Conservation (phyloP, 2,888 invertebrate species). For the Tuta absoluta region DNA sequence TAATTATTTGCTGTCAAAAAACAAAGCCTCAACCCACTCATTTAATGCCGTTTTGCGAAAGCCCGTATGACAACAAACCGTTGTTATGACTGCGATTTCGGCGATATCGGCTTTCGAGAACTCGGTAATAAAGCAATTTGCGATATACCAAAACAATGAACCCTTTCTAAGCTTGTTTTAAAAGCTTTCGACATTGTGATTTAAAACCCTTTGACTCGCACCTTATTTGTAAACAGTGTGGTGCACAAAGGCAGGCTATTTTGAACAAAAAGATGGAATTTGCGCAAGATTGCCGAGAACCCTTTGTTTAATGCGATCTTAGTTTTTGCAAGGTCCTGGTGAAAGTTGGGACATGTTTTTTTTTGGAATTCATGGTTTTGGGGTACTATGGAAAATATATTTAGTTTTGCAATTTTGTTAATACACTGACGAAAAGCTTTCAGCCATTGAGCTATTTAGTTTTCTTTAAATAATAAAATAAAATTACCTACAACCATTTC, state of each 20-base stretch:
- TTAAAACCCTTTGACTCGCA: constrained; percentile 79
- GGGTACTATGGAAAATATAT: constrained; percentile 5
- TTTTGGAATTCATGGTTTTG: not conserved
- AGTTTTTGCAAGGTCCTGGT: constrained; percentile 51
- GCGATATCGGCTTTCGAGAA: constrained; percentile 74
- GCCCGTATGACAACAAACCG: constrained; percentile 61
- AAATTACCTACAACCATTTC: no score
- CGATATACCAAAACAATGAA: constrained; percentile 75
- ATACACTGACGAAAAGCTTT: no score
- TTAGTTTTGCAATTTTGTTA: no score
- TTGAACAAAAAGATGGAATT: constrained; percentile 65
- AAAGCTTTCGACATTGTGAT: constrained; percentile 79
- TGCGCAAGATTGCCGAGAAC: constrained; percentile 74
- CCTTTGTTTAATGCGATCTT: constrained; percentile 58
- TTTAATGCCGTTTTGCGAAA: constrained; percentile 25
- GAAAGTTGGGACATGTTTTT: constrained; percentile 52
- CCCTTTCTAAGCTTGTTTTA: constrained; percentile 77
- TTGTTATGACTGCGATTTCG: constrained; percentile 77
- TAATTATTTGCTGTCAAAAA: not conserved
- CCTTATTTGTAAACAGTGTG: constrained; percentile 77
- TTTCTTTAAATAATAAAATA: no score
- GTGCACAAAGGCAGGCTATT: constrained; percentile 71
- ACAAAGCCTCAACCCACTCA: constrained; percentile 17
- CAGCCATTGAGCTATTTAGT: no score
- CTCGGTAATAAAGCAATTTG: constrained; percentile 80